Evolutionary conservation across 2,888 invertebrate genomes (phyloP).

Genomic region (Drosophila longiperda): DNA sequence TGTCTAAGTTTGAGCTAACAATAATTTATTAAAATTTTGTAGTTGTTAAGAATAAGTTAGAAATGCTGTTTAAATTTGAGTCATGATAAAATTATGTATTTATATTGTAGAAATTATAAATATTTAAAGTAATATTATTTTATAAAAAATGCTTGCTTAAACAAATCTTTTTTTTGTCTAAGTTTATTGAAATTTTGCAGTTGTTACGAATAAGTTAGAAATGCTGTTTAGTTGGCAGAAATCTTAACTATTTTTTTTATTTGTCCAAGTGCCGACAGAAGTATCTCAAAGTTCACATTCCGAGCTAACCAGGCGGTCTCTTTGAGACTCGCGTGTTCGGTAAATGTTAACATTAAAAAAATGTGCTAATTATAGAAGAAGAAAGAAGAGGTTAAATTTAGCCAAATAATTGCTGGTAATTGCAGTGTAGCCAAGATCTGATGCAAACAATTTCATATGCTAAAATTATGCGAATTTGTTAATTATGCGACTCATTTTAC

Average conservation of each 20-base stretch:
- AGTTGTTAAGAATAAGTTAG: too few species aligned
- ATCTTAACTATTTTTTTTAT: background rate
- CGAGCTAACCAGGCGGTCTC: slow-evolving; percentile 8
- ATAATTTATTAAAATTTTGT: too few species aligned
- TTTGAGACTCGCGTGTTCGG: slow-evolving; percentile 50
- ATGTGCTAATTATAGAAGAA: slow-evolving; percentile 70
- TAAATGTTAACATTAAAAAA: slow-evolving; percentile 53
- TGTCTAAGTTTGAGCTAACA: too few species aligned
- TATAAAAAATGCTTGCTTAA: too few species aligned
- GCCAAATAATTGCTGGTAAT: slow-evolving; percentile 67
- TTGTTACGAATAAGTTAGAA: background rate
- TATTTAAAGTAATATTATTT: too few species aligned
- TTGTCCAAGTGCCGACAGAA: background rate
- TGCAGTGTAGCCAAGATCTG: slow-evolving; percentile 38
- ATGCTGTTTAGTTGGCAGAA: background rate
- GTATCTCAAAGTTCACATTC: slow-evolving; percentile 14
- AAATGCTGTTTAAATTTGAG: too few species aligned
- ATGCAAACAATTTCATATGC: slow-evolving; percentile 47
- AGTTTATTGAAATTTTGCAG: too few species aligned
- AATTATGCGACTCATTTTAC: slow-evolving; percentile 30
- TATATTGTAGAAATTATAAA: too few species aligned
- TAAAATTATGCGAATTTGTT: slow-evolving; percentile 61
- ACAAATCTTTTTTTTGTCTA: too few species aligned
- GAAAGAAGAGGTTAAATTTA: slow-evolving; percentile 35
- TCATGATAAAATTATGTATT: too few species aligned